A percentile compares a stretch with the other conserved stretches of the same genome.
These are phyloP conservation scores for Meliscaeva auricollis DNA, from an alignment of 2,888 invertebrate genomes.

Conservation along the genomic window DNA sequence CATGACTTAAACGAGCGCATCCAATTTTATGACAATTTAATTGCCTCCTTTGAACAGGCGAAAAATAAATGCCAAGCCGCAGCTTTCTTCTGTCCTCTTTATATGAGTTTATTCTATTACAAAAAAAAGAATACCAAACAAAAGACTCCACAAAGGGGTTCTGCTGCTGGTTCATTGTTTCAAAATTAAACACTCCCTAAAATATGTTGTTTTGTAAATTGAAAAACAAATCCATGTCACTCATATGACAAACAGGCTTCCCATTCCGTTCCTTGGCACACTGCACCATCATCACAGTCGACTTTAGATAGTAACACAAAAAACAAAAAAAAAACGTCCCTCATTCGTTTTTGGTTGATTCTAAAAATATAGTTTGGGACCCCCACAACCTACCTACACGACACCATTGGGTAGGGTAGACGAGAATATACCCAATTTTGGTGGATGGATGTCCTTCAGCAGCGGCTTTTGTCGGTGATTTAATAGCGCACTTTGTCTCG, in stretches of 20 bases:
- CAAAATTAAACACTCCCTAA: conserved; percentile 57
- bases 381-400: not conserved
- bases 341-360: conserved; percentile 10
- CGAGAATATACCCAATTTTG: conserved; percentile 6
- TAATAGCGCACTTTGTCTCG: conserved; percentile 72
- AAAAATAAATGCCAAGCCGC: conserved; percentile 3
- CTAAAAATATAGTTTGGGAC: conserved; percentile 36
- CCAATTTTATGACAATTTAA: conserved; percentile 75
- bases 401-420: not conserved
- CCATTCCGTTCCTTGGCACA: conserved; percentile 37
- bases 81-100: not conserved
- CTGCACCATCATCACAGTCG: not conserved
- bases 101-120: not conserved
- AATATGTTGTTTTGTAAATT: conserved; percentile 62
- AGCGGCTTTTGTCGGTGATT: conserved; percentile 58
- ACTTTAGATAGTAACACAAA: conserved; percentile 15
- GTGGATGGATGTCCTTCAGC: conserved; percentile 64
- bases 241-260: conserved; percentile 50
- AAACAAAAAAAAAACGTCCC: conserved; percentile 5
- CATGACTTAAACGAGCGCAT: conserved; percentile 72
- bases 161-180: conserved; percentile 47
- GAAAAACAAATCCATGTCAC: conserved; percentile 73
- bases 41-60: conserved; percentile 73
- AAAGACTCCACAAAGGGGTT: conserved; percentile 2
- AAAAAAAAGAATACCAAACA: conserved; percentile 17